Evolutionary conservation across 2,888 invertebrate species (phyloP).

Genomic region (Drosophila flavopinicola): DNA sequence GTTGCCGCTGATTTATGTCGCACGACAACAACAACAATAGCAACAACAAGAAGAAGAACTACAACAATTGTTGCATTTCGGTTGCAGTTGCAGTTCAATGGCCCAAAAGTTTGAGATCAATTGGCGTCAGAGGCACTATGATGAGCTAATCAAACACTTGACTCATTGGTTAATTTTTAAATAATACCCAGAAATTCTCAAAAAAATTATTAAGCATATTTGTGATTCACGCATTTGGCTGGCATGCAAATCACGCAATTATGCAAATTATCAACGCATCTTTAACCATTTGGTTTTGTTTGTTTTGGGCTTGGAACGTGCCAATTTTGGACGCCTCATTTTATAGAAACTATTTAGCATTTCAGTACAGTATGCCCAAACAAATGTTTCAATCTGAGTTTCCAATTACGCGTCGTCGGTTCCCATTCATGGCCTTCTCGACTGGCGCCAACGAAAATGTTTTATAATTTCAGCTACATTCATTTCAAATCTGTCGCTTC

Average conservation of each 20-base stretch:
- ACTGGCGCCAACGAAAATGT: constrained; percentile 64
- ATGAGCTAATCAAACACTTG: constrained; percentile 54
- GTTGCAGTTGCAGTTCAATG: constrained; percentile 53
- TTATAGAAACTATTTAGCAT: constrained; percentile 8
- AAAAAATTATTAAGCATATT: constrained; percentile 11
- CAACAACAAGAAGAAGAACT: constrained; percentile 13
- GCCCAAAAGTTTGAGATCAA: constrained; percentile 31
- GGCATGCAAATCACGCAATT: constrained; percentile 75
- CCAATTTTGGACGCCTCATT: constrained; percentile 46
- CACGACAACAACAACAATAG: constrained; percentile 10
- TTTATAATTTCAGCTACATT: constrained; percentile 50
- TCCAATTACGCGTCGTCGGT: constrained; percentile 55
- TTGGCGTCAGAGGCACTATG: constrained; percentile 11
- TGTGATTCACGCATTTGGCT: constrained; percentile 55
- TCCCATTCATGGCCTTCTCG: constrained; percentile 33
- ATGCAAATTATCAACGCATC: constrained; percentile 67
- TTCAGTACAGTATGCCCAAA: constrained; percentile 9
- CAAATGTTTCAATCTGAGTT: constrained; percentile 50
- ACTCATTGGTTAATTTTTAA: constrained; percentile 37
- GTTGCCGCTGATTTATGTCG: constrained; percentile 42
- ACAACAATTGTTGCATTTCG: constrained; percentile 48
- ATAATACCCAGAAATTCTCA: constrained; percentile 4
- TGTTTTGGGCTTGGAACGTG: constrained; percentile 49
- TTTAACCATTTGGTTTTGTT: constrained; percentile 36
- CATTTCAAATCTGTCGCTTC: constrained; percentile 43